Evolutionary conservation across 2,797 vertebrate species (phyloP).

Genomic region (Scolopax rusticola): DNA sequence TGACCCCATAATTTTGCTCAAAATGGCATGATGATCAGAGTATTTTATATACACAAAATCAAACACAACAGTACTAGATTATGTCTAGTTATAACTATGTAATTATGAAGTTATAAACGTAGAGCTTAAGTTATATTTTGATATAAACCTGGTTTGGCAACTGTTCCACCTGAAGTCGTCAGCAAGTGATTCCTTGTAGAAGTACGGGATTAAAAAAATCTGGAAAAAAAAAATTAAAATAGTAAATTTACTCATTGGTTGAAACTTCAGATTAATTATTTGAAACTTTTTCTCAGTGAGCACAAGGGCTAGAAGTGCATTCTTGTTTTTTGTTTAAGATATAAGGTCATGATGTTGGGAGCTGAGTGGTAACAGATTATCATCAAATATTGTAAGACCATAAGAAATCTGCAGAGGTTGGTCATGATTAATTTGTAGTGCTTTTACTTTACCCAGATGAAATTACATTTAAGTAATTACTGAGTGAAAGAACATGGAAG

Average conservation of each 20-base stretch:
- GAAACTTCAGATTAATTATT: not conserved
- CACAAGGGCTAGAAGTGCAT: not conserved
- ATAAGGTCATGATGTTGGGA: not conserved
- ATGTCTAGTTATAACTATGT: not conserved
- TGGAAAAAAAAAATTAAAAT: not conserved
- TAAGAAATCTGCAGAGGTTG: not conserved
- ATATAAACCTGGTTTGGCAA: not conserved
- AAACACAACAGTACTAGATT: not conserved
- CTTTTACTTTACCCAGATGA: not conserved
- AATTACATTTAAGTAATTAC: not conserved
- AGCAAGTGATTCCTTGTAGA: not conserved
- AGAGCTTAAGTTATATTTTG: not conserved
- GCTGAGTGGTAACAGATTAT: not conserved
- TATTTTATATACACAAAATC: not conserved
- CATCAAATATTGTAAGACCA: not conserved
- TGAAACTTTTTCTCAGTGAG: not conserved
- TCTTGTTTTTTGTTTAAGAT: not conserved
- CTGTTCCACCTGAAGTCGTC: not conserved
- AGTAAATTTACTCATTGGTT: not conserved
- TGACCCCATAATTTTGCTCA: not conserved
- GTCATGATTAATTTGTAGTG: not conserved
- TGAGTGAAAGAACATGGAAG: not conserved
- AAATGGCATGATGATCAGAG: not conserved
- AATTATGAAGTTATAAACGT: not conserved
- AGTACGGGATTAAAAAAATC: not conserved